phyloP scores from a whole-genome alignment of 2,888 invertebrate genomes.

The Metallyticus violacea region DNA sequence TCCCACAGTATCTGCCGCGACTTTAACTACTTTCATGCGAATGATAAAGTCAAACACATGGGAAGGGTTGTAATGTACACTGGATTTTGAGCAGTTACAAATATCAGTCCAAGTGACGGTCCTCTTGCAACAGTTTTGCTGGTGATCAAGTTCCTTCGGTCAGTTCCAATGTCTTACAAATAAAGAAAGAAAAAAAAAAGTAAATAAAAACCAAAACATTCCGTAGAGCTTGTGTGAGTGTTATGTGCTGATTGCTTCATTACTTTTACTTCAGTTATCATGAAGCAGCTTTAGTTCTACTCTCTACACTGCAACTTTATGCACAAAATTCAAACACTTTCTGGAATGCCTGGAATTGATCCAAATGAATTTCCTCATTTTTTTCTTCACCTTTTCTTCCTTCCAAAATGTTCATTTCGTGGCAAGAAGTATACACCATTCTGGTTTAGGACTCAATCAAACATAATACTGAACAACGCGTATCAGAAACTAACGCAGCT shows the following conservation, averaged over 20 bases:
- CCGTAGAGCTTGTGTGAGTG: conserved; percentile 16
- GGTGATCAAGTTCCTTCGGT: neutral
- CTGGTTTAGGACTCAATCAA: conserved; percentile 16
- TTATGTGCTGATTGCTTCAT: neutral
- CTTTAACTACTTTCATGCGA: conserved; percentile 24
- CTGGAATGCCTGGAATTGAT: conserved; percentile 2
- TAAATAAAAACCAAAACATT: neutral
- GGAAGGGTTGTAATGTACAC: conserved; percentile 22
- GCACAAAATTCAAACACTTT: conserved; percentile 2
- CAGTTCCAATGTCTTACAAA: neutral
- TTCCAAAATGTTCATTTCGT: conserved; percentile 4
- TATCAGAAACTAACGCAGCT: conserved; percentile 4
- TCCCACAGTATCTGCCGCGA: conserved; percentile 26
- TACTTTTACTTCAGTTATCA: neutral
- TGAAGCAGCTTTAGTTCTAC: conserved; percentile 1
- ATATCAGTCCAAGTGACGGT: conserved; percentile 19
- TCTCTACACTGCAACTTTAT: conserved; percentile 8
- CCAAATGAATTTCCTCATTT: neutral
- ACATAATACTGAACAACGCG: conserved; percentile 20
- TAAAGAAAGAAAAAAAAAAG: neutral
- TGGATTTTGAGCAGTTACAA: conserved; percentile 28
- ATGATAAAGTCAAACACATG: conserved; percentile 24
- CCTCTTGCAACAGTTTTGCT: conserved; percentile 5
- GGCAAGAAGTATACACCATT: conserved; percentile 19
- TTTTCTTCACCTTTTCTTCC: neutral